Base-by-base conservation (phyloP, 2,113 vertebrate genomes). In the Scomber colias region DNA sequence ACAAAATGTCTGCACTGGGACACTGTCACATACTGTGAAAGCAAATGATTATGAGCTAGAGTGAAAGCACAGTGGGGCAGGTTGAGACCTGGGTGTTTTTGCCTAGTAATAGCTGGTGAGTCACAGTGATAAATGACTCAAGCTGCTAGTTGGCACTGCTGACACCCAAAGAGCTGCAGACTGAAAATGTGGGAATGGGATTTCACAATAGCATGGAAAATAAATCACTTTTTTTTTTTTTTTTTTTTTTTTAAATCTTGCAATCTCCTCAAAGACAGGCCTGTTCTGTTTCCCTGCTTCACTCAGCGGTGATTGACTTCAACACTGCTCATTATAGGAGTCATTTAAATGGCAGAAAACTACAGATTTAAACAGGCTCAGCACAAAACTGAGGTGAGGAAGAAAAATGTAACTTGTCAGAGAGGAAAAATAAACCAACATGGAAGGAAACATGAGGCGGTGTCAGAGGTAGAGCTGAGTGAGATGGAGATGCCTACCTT, bases 401-500 rank as follows among this genome's bases (percentile, higher is more conserved):
- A 61, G 7, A 53, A 62, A 59, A 2, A 9, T 40, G 17, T 7
- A 54, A 61, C 0, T 0, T 16, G 57, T 68, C 16, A 31, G 15
- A 75, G 5, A 46, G 15, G 59, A 14, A 27, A 12, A 49, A 16
- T 48, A 62, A n/a, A 68, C 12, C 49, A 1, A 27, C 2, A 49
- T 45, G 44, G 12, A 66, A 19, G 72, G 53, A 67, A 56, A 46
- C 16, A 2, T 2, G 11, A 53, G 27, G 51, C 61, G 69, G 81
- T 48, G 14, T 67, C 69, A 71, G 71, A 79, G 86, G 77, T 40
- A 81, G 86, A 84, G 66, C 3, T 19, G 79, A 71, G 71, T 46
- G 82, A 74, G 82, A 89, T 92, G 88, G 62, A 83, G 83, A 89
- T 92, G 94, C 98, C 96, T 99, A 99, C 98, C 98, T 99, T 97